These are phyloP conservation scores for Ctenopoma multispine DNA, from an alignment of 2,797 vertebrate species.

Conservation along the genomic window DNA sequence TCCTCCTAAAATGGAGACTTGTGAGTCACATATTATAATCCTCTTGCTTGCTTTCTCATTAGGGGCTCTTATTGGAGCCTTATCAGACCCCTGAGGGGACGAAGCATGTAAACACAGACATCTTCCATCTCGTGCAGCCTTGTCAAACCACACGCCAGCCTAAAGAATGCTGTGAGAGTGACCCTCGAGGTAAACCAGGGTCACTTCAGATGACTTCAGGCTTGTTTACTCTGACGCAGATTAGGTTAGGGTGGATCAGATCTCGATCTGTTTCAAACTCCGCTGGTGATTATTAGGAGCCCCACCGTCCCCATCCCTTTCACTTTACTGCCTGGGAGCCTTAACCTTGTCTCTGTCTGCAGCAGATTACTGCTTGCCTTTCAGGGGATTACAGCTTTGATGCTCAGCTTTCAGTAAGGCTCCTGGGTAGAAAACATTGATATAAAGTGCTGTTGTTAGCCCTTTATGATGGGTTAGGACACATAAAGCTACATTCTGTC, in stretches of 20 bases:
- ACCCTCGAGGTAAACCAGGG: slow-evolving; percentile 23
- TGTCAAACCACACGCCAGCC: slow-evolving; percentile 5
- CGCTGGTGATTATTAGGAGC: slow-evolving; percentile 24
- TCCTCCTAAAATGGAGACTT: slow-evolving; percentile 3
- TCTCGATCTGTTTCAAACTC: slow-evolving; percentile 30
- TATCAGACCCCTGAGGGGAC: slow-evolving; percentile 32
- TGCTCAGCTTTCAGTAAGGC: background rate
- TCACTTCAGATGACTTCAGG: background rate
- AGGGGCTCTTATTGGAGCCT: slow-evolving; percentile 4
- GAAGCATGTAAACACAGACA: slow-evolving; percentile 2
- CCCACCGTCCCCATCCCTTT: slow-evolving; percentile 22
- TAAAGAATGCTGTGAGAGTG: background rate
- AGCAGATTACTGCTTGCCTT: background rate
- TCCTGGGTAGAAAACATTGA: background rate
- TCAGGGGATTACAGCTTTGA: slow-evolving; percentile 17
- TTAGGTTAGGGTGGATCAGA: slow-evolving; percentile 34
- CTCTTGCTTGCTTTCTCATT: slow-evolving; percentile 17
- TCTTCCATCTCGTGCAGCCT: background rate
- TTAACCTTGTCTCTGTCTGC: slow-evolving; percentile 19
- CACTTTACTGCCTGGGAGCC: slow-evolving; percentile 18
- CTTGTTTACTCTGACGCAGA: slow-evolving; percentile 32
- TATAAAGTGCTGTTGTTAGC: slow-evolving; percentile 15
- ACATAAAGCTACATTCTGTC: background rate
- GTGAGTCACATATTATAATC: background rate
- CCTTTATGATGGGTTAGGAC: background rate